Base-by-base conservation (phyloP, 2,888 invertebrate genomes). In the Mythimna loreyi region DNA sequence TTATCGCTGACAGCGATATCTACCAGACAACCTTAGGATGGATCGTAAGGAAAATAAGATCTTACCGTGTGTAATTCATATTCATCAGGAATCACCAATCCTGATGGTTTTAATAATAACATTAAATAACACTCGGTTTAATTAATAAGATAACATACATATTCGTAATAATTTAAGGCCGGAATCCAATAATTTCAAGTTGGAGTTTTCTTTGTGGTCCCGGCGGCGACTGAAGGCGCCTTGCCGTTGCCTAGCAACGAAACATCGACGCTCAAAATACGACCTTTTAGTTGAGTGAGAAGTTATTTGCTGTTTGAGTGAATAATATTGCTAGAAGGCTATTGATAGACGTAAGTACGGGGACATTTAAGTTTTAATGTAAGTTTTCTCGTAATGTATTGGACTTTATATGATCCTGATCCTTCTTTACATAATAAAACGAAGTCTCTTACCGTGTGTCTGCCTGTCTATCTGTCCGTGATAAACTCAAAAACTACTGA, bases 211-310 rank as follows among this genome's bases (percentile, higher is more conserved):
- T 52, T 67, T 49, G 70, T 56, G 40, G 62, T 25, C 49, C 53
- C 19, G 60, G 45, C 72, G 55, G 58, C 57, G 64, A 56, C 57
- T 43, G 61, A 16, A 72, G 62, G 69, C 81, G 67, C 60, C 56
- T 63, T 43, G 36, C 47, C 21, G 69, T 80, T 81, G 72, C 81
- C 28, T 80, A 69, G 82, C 76, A 82, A 77, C 80, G 60, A 13
- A 33, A 53, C 33, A 19, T 57, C 53, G 75, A 53, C 64, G 67
- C 58, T 67, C 57, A 60, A 67, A 63, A 67, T 60, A 67, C 40
- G 60, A 43, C 60, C 78, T 72, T 77, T 55, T 25, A 43, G 50
- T 40, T 21, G 45, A 69, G 21, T 50, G 30, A 28, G 49, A 58
- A 61, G n/a, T 53, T 60, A 36, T 53, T 55, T 56, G 21, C 21